Evolutionary conservation across 2,888 invertebrate species (phyloP).

Genomic region (Leptinotarsa rubiginosa): DNA sequence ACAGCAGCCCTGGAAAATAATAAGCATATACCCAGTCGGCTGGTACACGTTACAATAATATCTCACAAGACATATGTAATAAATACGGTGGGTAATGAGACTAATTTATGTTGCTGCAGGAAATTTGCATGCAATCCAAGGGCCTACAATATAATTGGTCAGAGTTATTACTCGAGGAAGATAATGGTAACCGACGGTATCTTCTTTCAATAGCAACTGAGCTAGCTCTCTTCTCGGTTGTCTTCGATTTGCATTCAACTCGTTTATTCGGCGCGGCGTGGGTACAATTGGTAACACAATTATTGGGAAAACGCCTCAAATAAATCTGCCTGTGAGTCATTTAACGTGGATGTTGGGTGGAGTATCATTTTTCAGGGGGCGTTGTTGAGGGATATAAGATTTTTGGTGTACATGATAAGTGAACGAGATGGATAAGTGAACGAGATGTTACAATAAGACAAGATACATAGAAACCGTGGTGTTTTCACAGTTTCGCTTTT

Average conservation of each 20-base stretch:
- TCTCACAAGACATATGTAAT: slow-evolving; percentile 51
- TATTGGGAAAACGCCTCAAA: slow-evolving; percentile 28
- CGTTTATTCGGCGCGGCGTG: slow-evolving; percentile 5
- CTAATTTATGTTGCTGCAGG: slow-evolving; percentile 59
- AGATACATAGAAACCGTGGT: no score
- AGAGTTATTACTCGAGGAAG: slow-evolving; percentile 41
- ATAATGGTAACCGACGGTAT: slow-evolving; percentile 39
- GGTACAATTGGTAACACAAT: slow-evolving; percentile 21
- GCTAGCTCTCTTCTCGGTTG: slow-evolving; percentile 5
- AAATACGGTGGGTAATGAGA: slow-evolving; percentile 60
- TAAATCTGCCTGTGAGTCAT: slow-evolving; percentile 40
- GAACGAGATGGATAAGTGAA: no score
- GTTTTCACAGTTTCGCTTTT: no score
- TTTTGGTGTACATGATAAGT: background rate
- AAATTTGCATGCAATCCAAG: slow-evolving; percentile 55
- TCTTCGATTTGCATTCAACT: slow-evolving; percentile 13
- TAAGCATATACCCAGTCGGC: background rate
- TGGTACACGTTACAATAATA: slow-evolving; percentile 25
- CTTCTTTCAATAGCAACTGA: slow-evolving; percentile 33
- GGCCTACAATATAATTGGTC: slow-evolving; percentile 38
- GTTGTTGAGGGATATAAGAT: background rate
- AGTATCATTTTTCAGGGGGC: background rate
- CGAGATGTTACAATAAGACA: no score
- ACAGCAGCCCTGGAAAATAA: background rate
- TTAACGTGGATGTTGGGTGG: slow-evolving; percentile 26